Base-by-base conservation (phyloP, 2,888 invertebrate genomes). In the Harpalus rubripes region DNA sequence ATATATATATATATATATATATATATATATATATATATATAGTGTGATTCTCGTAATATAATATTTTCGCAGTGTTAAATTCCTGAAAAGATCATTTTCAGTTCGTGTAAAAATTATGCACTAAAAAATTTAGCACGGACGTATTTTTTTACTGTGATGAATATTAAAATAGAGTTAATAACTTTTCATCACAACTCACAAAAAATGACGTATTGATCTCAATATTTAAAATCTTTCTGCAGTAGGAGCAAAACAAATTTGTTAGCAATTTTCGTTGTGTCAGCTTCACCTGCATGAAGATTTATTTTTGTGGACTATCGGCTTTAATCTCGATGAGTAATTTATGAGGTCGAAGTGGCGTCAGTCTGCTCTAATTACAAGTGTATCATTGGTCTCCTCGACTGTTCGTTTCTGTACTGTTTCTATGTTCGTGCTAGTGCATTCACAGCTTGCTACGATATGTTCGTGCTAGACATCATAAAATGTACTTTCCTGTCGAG, bases 291-390 rank as follows among this genome's bases (percentile, higher is more conserved):
- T 68, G 68, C 39, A 68, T 26, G 68, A n/a, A 39, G 68, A 68
- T 68, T 68, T 68, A 68, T 68, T 68, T 68, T 68, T 68, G 32
- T 26, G 68, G 32, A 12, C 68, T 68, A 68, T 68, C 68, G 26
- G 68, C 68, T 68, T 68, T 68, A 68, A 68, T 68, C 68, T 39
- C 68, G 68, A 68, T 68, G 68, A 68, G 68, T 68, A 68, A 68
- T 68, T 68, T 68, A 68, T 68, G 68, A 68, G 63, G 39, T 1
- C 16, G n/a, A 39, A 68, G 68, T 68, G 39, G 32, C 39, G 68
- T 39, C 68, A 68, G 68, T 32, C 15, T 39, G 68, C 26, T 32
- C 39, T 68, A 68, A 68, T 68, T 68, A 68, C 68, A 68, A 68
- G 39, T 32, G 68, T 68, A 68, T 68, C 68, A 68, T 41, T 68